A percentile compares a stretch with the other conserved stretches of the same genome.
Evolutionary conservation across 92 coral and sea anemone species (phyloP).

Genomic region (Heteractis magnifica): DNA sequence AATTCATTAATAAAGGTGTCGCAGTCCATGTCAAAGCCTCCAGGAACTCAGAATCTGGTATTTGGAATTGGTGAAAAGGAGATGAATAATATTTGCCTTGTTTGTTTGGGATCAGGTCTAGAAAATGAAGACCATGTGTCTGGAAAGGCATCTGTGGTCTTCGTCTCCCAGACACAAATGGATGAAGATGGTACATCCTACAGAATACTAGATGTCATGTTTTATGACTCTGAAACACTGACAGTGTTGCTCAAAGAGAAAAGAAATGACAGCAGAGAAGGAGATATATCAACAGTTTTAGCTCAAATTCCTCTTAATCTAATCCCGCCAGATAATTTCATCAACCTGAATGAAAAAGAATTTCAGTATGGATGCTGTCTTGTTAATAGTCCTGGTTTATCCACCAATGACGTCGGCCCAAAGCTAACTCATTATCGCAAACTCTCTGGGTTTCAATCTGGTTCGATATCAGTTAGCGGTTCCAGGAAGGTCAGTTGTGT

Average conservation of each 20-base stretch:
- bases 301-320: slow-evolving; percentile 63
- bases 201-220: slow-evolving; percentile 49
- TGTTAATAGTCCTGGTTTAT: slow-evolving; percentile 27
- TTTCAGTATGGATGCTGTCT: neutral
- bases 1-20: slow-evolving; percentile 30
- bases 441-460: slow-evolving; percentile 72
- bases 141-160: slow-evolving; percentile 14
- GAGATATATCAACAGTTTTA: slow-evolving; percentile 40
- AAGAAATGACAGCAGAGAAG: slow-evolving; percentile 13
- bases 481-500: slow-evolving; percentile 89
- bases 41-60: slow-evolving; percentile 52
- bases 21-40: slow-evolving; percentile 50
- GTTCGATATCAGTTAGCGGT: slow-evolving; percentile 84
- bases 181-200: slow-evolving; percentile 3
- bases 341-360: slow-evolving; percentile 9
- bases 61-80: slow-evolving; percentile 38
- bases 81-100: slow-evolving; percentile 40
- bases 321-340: slow-evolving; percentile 32
- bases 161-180: neutral
- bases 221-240: slow-evolving; percentile 61
- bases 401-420: slow-evolving; percentile 46
- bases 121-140: slow-evolving; percentile 23
- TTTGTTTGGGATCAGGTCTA: slow-evolving; percentile 28
- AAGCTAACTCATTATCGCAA: slow-evolving; percentile 69
- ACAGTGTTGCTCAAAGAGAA: slow-evolving; percentile 62